Conservation (phyloP, 2,113 vertebrate species). For the Cyanoramphus novaezelandiae region DNA sequence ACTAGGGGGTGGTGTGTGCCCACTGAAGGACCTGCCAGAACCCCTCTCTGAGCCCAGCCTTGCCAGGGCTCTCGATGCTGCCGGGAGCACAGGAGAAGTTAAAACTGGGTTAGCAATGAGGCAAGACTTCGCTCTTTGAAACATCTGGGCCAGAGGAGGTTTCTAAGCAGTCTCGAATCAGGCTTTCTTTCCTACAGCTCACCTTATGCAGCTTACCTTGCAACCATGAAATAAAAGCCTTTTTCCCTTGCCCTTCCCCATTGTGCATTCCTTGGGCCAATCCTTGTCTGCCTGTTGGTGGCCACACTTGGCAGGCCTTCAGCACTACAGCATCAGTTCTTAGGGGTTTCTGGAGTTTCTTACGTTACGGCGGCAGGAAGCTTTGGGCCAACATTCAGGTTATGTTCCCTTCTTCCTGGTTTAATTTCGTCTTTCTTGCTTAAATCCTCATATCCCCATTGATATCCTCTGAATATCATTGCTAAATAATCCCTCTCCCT, state of each 20-base stretch:
- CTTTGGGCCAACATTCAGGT: background rate
- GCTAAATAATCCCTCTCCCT: background rate
- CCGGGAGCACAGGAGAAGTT: background rate
- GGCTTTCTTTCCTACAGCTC: background rate
- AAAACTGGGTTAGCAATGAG: background rate
- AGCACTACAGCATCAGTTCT: background rate
- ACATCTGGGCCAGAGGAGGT: background rate
- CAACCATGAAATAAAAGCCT: background rate
- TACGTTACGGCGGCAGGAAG: background rate
- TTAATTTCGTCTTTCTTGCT: background rate
- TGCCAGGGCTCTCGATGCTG: background rate
- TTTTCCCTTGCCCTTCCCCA: background rate
- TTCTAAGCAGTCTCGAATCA: background rate
- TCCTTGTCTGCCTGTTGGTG: background rate
- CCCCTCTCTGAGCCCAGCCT: fast-evolving
- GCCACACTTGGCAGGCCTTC: background rate
- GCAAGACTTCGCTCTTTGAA: background rate
- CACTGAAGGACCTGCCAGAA: background rate
- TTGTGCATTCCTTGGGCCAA: too few relatives aligned
- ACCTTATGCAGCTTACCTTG: background rate
- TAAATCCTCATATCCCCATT: background rate
- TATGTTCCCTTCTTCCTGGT: background rate
- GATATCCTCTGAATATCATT: background rate
- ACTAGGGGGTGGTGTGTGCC: background rate
- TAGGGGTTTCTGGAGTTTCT: background rate